Percentiles rank a stretch among this genome's conserved stretches.
Evolutionary conservation across 2,797 vertebrate species (phyloP).

Genomic region (Cossypha polioptera): DNA sequence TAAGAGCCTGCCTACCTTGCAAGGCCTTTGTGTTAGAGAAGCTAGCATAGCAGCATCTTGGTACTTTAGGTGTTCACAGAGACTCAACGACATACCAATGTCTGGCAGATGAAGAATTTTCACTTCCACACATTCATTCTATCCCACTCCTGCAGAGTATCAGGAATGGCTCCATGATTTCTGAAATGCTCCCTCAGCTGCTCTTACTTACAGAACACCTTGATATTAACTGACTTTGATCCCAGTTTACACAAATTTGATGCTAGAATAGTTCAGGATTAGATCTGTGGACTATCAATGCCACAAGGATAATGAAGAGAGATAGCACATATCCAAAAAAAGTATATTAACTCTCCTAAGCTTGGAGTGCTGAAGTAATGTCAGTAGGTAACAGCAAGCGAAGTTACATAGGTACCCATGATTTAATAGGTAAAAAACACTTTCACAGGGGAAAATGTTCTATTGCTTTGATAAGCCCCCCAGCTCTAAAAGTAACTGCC

Average conservation of each 20-base stretch:
- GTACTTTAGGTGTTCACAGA: background rate
- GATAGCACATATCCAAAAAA: background rate
- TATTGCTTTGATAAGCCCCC: background rate
- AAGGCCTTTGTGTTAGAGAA: background rate
- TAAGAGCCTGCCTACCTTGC: background rate
- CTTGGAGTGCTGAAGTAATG: background rate
- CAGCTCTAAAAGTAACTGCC: background rate
- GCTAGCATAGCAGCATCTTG: background rate
- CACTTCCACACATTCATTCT: background rate
- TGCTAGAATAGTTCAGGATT: background rate
- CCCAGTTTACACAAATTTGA: background rate
- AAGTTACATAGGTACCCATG: background rate
- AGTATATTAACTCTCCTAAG: background rate
- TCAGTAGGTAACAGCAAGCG: background rate
- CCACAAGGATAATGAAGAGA: background rate
- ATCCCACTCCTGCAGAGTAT: background rate
- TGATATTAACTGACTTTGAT: background rate
- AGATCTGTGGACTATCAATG: background rate
- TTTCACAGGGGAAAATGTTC: background rate
- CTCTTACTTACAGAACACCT: background rate
- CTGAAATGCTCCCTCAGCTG: background rate
- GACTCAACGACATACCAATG: background rate
- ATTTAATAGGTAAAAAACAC: background rate
- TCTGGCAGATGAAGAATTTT: background rate
- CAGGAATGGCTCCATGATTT: background rate